Conservation (phyloP, 2,888 invertebrate species). For the Nebria salina region DNA sequence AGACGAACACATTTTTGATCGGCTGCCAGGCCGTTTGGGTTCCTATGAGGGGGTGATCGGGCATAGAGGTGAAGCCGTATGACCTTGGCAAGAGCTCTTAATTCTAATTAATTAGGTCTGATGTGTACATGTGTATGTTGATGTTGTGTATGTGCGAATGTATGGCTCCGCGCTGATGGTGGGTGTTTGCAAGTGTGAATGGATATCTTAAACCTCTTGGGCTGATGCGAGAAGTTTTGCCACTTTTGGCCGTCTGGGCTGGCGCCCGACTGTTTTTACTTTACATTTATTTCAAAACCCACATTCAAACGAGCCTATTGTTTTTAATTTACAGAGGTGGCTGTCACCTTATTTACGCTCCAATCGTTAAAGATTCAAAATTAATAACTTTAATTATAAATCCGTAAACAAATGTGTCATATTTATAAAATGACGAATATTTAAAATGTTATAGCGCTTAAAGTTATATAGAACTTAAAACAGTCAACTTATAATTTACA, state of each 20-base stretch:
- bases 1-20: constrained; percentile 37
- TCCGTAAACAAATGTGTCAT: no score
- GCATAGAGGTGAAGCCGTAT: background rate
- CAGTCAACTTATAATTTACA: no score
- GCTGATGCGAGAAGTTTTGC: background rate
- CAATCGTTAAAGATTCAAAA: no score
- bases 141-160: background rate
- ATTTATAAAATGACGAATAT: no score
- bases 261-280: background rate
- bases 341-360: no score
- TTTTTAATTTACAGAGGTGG: no score
- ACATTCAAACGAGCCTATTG: background rate
- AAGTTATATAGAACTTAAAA: no score
- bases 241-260: background rate
- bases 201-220: constrained; percentile 1
- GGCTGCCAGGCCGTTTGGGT: constrained; percentile 22
- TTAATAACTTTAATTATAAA: no score
- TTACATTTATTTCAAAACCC: background rate
- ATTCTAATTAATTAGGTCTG: constrained; percentile 35
- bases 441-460: no score
- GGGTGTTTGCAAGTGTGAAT: constrained; percentile 1
- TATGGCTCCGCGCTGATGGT: background rate
- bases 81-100: constrained; percentile 30
- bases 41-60: constrained; percentile 2
- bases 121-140: background rate